These are phyloP conservation scores for Acanthoscelides obtectus DNA, from an alignment of 2,888 invertebrate species.

Conservation along the genomic window DNA sequence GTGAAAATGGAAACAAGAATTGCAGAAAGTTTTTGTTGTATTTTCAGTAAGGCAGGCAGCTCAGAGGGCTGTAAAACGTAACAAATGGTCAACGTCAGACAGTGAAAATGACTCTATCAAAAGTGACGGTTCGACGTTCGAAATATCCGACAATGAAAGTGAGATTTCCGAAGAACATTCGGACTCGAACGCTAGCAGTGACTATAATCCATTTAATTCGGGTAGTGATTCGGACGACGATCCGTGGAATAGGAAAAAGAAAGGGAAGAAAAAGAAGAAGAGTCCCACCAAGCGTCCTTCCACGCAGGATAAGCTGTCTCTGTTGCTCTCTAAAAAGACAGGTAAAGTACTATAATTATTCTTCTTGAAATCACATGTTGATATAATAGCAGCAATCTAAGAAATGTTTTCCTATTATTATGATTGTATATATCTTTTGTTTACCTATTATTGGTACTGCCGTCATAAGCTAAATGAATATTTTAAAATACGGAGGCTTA, in stretches of 20 bases:
- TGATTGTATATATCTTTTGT: too few relatives aligned
- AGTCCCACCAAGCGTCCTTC: conserved; percentile 37
- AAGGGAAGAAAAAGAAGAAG: conserved; percentile 42
- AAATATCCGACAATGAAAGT: conserved; percentile 48
- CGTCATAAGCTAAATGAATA: too few relatives aligned
- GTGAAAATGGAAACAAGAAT: too few relatives aligned
- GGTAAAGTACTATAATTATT: conserved; percentile 39
- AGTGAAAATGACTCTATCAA: conserved; percentile 57
- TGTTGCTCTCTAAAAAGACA: conserved; percentile 55
- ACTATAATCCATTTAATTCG: conserved; percentile 89
- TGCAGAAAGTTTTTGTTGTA: too few relatives aligned
- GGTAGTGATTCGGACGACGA: conserved; percentile 77
- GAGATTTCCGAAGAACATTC: conserved; percentile 54
- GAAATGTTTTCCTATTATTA: too few relatives aligned
- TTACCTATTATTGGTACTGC: too few relatives aligned
- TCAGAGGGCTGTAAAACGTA: conserved; percentile 55
- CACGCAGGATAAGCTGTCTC: conserved; percentile 77
- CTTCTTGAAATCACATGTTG: too few relatives aligned
- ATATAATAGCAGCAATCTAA: not conserved
- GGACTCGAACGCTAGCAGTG: conserved; percentile 65
- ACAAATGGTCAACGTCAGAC: conserved; percentile 61
- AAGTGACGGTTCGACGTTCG: conserved; percentile 53
- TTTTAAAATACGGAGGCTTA: too few relatives aligned
- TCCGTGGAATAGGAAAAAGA: conserved; percentile 46
- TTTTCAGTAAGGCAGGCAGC: conserved; percentile 55